Conservation (phyloP, 2,888 invertebrate genomes). For the Meloe dianella region DNA sequence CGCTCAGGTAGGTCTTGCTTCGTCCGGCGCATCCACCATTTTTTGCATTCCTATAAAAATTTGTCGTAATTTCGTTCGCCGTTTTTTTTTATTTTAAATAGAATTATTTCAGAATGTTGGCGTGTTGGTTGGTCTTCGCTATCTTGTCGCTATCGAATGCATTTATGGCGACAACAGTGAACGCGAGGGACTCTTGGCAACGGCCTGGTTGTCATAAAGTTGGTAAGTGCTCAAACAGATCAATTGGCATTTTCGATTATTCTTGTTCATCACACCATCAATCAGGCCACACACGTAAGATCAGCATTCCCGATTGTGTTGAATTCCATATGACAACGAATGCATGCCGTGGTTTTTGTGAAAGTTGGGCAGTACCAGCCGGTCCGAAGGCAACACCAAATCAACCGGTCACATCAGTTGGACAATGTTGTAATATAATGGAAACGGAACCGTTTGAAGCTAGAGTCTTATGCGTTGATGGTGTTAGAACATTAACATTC, state of each 20-base stretch:
- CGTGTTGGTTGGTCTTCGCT: slow-evolving; percentile 55
- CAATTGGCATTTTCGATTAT: no score
- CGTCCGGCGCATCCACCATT: neutral
- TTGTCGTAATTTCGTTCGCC: no score
- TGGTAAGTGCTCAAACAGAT: slow-evolving; percentile 65
- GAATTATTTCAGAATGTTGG: slow-evolving; percentile 56
- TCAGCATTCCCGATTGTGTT: slow-evolving; percentile 84
- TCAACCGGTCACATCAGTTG: slow-evolving; percentile 68
- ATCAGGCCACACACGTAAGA: slow-evolving; percentile 79
- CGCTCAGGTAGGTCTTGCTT: slow-evolving; percentile 40
- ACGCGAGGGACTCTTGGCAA: slow-evolving; percentile 67
- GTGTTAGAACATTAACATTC: slow-evolving; percentile 77
- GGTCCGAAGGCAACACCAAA: slow-evolving; percentile 62
- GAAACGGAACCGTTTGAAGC: slow-evolving; percentile 83
- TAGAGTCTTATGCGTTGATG: slow-evolving; percentile 79
- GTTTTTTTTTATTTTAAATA: no score
- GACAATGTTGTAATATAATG: slow-evolving; percentile 90
- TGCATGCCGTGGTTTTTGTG: slow-evolving; percentile 86
- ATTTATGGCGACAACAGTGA: slow-evolving; percentile 46
- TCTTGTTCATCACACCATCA: no score
- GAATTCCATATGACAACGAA: slow-evolving; percentile 85
- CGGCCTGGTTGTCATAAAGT: slow-evolving; percentile 82
- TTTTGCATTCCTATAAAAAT: no score
- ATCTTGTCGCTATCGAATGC: slow-evolving; percentile 52
- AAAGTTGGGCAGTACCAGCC: slow-evolving; percentile 85